Evolutionary conservation across 2,797 vertebrate species (phyloP).

Genomic region (Sebastes hubbsi): DNA sequence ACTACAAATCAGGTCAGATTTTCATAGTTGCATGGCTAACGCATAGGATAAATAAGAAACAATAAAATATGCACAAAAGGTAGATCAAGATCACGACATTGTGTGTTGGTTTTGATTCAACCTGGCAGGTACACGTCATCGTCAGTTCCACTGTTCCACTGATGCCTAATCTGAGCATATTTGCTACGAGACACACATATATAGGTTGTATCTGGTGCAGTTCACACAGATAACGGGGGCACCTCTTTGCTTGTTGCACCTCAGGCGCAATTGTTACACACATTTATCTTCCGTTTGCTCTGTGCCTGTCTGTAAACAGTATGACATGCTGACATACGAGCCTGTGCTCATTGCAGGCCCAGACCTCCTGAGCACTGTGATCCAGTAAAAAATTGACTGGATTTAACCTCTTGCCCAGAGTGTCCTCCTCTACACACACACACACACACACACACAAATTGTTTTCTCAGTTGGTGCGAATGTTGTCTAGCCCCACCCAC

Average conservation of each 20-base stretch:
- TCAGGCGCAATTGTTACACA: neutral
- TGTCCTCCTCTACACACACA: neutral
- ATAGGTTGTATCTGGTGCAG: neutral
- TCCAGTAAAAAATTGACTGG: slow-evolving; percentile 62
- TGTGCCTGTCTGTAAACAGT: slow-evolving; percentile 32
- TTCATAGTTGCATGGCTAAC: neutral
- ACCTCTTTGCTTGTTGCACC: neutral
- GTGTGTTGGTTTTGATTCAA: neutral
- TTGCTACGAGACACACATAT: neutral
- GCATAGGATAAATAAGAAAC: neutral
- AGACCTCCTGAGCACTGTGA: neutral
- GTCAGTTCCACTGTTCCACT: neutral
- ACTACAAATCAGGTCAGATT: too few species aligned
- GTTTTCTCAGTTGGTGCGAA: neutral
- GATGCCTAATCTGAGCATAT: neutral
- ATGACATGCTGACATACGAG: neutral
- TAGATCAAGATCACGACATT: neutral
- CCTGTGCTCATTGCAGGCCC: neutral
- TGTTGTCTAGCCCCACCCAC: slow-evolving; percentile 49
- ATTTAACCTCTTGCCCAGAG: slow-evolving; percentile 47
- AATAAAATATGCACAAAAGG: neutral
- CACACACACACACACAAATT: slow-evolving; percentile 6
- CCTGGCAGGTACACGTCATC: neutral
- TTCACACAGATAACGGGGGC: slow-evolving; percentile 1
- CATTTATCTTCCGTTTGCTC: slow-evolving; percentile 51